These are phyloP conservation scores for Sebastes matsubarae DNA, from an alignment of 2,797 vertebrate genomes.

Conservation along the genomic window DNA sequence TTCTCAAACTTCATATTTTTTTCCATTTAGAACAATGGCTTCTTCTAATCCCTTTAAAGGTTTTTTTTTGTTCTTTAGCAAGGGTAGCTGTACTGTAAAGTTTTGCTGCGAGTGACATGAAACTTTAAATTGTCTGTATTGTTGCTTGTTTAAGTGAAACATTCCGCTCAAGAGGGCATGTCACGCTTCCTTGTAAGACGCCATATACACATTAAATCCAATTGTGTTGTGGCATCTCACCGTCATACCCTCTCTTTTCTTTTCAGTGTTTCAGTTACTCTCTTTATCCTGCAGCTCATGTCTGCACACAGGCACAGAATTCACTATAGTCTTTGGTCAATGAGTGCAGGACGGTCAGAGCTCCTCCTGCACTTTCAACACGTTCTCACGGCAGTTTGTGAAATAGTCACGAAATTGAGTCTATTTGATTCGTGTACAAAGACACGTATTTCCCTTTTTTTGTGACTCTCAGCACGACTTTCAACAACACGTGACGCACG, in stretches of 20 bases:
- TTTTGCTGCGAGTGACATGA: slow-evolving; percentile 7
- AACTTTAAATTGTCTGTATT: slow-evolving; percentile 33
- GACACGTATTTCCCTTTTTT: no score
- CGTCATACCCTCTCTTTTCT: background rate
- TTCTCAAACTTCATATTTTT: background rate
- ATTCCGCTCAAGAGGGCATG: slow-evolving; percentile 3
- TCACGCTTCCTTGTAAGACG: background rate
- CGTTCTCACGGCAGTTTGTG: no score
- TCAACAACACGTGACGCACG: no score
- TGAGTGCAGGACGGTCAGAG: background rate
- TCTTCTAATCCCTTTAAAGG: background rate
- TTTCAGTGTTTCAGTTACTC: background rate
- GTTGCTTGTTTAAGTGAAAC: slow-evolving; percentile 35
- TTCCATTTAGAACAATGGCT: background rate
- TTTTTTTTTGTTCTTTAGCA: background rate
- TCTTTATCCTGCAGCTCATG: background rate
- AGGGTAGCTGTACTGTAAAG: slow-evolving; percentile 2
- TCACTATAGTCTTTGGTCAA: slow-evolving; percentile 1
- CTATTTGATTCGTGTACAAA: fast-evolving
- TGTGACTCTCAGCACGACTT: no score
- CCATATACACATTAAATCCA: slow-evolving; percentile 28
- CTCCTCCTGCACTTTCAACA: background rate
- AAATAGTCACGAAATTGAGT: no score
- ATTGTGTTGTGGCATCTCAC: slow-evolving; percentile 24
- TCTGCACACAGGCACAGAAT: slow-evolving; percentile 9